These are phyloP conservation scores for Oriolus oriolus DNA, from an alignment of 2,113 vertebrate species.

Conservation along the genomic window DNA sequence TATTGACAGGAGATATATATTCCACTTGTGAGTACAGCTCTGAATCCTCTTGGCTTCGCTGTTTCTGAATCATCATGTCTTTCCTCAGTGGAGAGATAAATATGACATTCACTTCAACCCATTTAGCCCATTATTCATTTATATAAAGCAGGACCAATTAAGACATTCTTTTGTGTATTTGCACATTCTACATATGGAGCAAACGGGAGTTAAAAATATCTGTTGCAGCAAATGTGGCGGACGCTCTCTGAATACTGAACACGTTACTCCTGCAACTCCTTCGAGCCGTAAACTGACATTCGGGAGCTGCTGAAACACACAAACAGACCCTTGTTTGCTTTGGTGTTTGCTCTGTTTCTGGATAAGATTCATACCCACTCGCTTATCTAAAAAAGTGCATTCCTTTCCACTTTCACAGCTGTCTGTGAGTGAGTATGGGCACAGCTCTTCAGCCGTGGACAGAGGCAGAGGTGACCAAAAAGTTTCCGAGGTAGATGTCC, in stretches of 20 bases:
- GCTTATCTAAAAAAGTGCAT: not conserved
- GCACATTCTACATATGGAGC: slow-evolving; percentile 68
- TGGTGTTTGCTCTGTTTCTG: not conserved
- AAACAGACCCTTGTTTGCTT: slow-evolving; percentile 17
- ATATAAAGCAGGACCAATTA: slow-evolving; percentile 77
- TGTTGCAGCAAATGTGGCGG: slow-evolving; percentile 61
- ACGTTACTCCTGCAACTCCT: not conserved
- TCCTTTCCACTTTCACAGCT: not conserved
- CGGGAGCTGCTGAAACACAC: not conserved
- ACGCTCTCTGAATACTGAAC: slow-evolving; percentile 64
- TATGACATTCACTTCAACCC: slow-evolving; percentile 75
- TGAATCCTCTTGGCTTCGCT: slow-evolving; percentile 64
- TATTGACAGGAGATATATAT: slow-evolving; percentile 75
- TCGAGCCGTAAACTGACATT: not conserved
- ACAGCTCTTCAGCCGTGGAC: not conserved
- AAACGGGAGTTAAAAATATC: slow-evolving; percentile 77
- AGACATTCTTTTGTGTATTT: slow-evolving; percentile 76
- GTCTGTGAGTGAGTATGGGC: not conserved
- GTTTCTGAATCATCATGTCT: slow-evolving; percentile 74
- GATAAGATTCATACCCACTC: not conserved
- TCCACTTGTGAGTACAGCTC: slow-evolving; percentile 64
- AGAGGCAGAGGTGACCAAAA: not conserved
- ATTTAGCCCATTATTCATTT: slow-evolving; percentile 79
- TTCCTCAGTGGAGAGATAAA: slow-evolving; percentile 76
- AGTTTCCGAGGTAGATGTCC: not conserved